These are phyloP conservation scores for Nycticorax nycticorax DNA, from an alignment of 2,113 vertebrate species.

Conservation along the genomic window DNA sequence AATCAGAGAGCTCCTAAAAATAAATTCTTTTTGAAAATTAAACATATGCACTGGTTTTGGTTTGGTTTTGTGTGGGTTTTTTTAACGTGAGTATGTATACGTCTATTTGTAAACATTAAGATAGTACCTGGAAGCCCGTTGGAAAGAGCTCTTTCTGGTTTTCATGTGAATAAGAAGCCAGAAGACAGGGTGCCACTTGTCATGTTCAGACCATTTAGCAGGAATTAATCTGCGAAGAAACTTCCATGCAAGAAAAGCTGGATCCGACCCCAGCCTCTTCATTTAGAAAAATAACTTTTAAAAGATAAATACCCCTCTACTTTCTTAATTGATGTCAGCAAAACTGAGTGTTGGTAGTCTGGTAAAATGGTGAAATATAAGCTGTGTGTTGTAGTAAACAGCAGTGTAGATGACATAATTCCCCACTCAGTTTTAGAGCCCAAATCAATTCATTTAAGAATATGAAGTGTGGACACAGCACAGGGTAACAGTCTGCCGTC, in stretches of 20 bases:
- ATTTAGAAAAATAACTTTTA: background rate
- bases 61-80: background rate
- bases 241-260: background rate
- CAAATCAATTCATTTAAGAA: slow-evolving; percentile 14
- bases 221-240: background rate
- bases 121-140: background rate
- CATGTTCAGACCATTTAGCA: background rate
- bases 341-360: background rate
- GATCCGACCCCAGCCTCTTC: background rate
- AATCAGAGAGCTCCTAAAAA: background rate
- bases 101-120: background rate
- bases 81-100: background rate
- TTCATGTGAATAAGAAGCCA: background rate
- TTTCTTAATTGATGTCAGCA: background rate
- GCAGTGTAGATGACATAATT: background rate
- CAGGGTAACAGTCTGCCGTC: background rate
- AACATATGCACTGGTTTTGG: background rate
- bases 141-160: background rate
- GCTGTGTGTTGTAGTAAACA: background rate
- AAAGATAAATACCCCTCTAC: background rate
- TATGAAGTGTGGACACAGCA: background rate
- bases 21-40: background rate
- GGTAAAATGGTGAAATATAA: background rate
- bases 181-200: background rate
- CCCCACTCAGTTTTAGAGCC: background rate